Base-by-base conservation (phyloP, 2,113 vertebrate species). In the Geococcyx californianus region DNA sequence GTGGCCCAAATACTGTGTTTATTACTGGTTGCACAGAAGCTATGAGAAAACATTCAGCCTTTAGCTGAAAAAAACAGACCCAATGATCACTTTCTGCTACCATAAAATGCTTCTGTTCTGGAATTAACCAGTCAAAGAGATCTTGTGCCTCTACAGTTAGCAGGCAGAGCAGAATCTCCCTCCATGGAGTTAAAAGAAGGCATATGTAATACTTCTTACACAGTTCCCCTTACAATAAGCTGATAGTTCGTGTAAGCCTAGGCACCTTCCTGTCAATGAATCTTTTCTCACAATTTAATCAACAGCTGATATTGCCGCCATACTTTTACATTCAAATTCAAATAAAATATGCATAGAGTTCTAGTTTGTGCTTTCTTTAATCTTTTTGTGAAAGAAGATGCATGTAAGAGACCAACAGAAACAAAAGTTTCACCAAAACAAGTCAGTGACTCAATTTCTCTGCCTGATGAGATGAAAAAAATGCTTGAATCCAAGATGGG, bases 401-500 rank as follows among this genome's bases (percentile, higher is more conserved):
- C 29, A 15, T 23, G 14, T 45, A 70, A 81, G 78, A 79, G 38
- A 78, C 31, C 36, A 72, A 78, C 11, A 82, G 64, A 81, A 82
- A 51, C 15, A 45, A 7, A 11, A 28, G 13, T n/a, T 82, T 58
- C 23, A 52, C 42, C 66, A 16, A n/a, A 60, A 45, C 14, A 66
- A 55, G 29, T 60, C 31, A 80, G 2, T 67, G 11, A n/a, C 31
- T 86, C 24, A 9, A 38, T 89, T 92, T 77, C n/a, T 87, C 55
- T 45, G 7, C 51, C n/a, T 74, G 42, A 11, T 54, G 64, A 70
- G 36, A 54, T 25, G 4, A 84, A 84, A 90, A 90, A 72, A 19
- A 44, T 29, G 3, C 36, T 23, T 0, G 1, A 69, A 66, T 66
- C 36, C 59, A 40, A 62, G 62, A 67, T 3, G 0, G 3, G 20